Evolutionary conservation across 1,140 invertebrate species (phyloP).

Genomic region (Hyles euphorbiae): DNA sequence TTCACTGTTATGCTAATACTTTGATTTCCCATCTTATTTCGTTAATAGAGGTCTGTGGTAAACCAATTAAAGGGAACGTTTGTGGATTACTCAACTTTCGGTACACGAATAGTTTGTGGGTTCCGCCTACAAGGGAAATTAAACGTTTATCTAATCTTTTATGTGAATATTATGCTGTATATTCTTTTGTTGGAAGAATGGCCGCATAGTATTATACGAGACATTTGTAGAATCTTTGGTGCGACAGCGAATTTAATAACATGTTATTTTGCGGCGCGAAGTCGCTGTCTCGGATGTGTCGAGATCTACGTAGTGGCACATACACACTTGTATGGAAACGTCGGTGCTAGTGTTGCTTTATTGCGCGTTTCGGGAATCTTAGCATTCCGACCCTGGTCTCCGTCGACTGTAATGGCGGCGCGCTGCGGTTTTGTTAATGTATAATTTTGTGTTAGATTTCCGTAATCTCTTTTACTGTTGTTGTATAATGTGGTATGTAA

Average conservation of each 20-base stretch:
- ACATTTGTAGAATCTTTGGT: not conserved
- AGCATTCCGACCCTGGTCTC: constrained; percentile 47
- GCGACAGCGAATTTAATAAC: constrained; percentile 1
- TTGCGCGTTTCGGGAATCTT: constrained; percentile 51
- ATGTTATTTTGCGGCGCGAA: constrained; percentile 7
- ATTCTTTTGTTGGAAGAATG: constrained; percentile 4
- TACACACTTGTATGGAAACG: constrained; percentile 31
- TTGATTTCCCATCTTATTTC: constrained; percentile 75
- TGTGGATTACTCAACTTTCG: constrained; percentile 67
- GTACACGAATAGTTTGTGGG: constrained; percentile 54
- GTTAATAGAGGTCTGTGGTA: constrained; percentile 72
- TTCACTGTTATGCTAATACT: constrained; percentile 75
- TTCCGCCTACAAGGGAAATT: constrained; percentile 42
- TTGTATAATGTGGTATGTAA: constrained; percentile 5
- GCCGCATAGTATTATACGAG: constrained; percentile 1
- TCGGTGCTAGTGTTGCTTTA: constrained; percentile 50
- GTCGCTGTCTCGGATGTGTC: not conserved
- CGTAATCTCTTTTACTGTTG: constrained; percentile 29
- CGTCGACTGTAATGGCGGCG: constrained; percentile 45
- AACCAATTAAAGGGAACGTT: constrained; percentile 72
- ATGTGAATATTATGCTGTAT: constrained; percentile 29
- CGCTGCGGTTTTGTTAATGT: constrained; percentile 65
- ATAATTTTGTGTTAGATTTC: constrained; percentile 55
- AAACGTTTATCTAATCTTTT: constrained; percentile 44
- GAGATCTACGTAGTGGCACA: constrained; percentile 10